Percentiles rank a stretch among this genome's conserved stretches.
Conservation (phyloP, 2,888 invertebrate species). For the Ennomos fuscantarius region DNA sequence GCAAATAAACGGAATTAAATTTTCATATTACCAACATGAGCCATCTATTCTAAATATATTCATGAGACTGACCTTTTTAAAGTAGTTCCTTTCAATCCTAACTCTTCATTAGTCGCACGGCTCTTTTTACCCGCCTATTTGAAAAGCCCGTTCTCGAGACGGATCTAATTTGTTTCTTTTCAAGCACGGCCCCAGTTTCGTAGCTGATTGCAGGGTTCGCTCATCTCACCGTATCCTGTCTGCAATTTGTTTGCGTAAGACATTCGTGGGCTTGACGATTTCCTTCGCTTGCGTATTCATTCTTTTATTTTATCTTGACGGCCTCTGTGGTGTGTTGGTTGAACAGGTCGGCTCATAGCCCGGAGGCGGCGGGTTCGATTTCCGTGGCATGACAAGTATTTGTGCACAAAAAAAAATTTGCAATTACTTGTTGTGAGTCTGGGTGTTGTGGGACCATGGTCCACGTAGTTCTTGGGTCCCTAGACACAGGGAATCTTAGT, state of each 20-base stretch:
- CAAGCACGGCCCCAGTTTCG: slow-evolving; percentile 66
- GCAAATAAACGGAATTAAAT: too few species aligned
- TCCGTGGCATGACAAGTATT: too few species aligned
- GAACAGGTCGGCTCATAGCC: too few species aligned
- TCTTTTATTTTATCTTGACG: slow-evolving; percentile 29
- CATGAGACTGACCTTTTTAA: not conserved
- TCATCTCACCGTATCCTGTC: slow-evolving; percentile 60
- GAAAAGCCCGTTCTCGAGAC: slow-evolving; percentile 75
- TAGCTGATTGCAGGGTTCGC: slow-evolving; percentile 71
- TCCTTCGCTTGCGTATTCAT: slow-evolving; percentile 22
- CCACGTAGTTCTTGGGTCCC: too few species aligned
- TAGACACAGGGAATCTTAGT: too few species aligned
- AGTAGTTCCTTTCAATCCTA: slow-evolving; percentile 43
- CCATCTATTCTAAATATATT: too few species aligned
- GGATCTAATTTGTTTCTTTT: slow-evolving; percentile 82
- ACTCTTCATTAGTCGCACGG: slow-evolving; percentile 74
- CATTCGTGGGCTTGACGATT: slow-evolving; percentile 48
- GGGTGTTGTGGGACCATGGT: too few species aligned
- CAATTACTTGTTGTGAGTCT: too few species aligned
- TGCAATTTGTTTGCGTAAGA: slow-evolving; percentile 66
- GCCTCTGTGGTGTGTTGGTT: too few species aligned
- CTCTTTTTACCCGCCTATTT: slow-evolving; percentile 67
- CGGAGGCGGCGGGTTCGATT: too few species aligned
- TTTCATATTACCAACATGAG: too few species aligned
- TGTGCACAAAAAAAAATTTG: too few species aligned